Evolutionary conservation across 2,113 vertebrate genomes (phyloP).

Genomic region (Micromys minutus): DNA sequence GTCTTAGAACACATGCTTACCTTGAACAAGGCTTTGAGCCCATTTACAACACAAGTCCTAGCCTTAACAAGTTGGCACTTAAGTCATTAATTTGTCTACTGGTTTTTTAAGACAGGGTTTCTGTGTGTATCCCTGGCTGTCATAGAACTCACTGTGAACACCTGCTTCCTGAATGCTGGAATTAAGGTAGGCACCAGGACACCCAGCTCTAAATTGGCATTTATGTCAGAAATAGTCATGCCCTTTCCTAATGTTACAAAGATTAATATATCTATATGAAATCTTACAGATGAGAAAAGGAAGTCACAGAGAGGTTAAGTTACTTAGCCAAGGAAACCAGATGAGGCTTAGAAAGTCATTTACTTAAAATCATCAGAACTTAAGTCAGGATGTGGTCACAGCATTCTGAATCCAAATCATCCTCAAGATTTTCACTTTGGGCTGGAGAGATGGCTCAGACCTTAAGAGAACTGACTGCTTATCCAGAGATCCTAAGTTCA

Average conservation of each 20-base stretch:
- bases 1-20: neutral
- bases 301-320: neutral
- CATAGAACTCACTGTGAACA: neutral
- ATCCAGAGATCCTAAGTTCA: too few species aligned
- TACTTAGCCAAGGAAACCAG: neutral
- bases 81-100: neutral
- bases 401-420: conserved; percentile 2
- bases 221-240: conserved; percentile 20
- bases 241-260: neutral
- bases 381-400: conserved; percentile 7
- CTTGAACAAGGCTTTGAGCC: neutral
- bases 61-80: neutral
- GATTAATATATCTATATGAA: neutral
- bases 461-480: too few species aligned
- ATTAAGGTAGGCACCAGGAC: neutral
- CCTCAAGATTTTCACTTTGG: too few species aligned
- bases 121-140: neutral
- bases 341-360: neutral
- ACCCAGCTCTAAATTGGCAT: neutral
- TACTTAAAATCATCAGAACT: neutral
- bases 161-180: neutral
- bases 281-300: conserved; percentile 38
- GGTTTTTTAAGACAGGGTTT: neutral
- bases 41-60: neutral
- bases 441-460: too few species aligned